phyloP scores from a whole-genome alignment of 2,113 vertebrate genomes.

The Chloebia gouldiae region DNA sequence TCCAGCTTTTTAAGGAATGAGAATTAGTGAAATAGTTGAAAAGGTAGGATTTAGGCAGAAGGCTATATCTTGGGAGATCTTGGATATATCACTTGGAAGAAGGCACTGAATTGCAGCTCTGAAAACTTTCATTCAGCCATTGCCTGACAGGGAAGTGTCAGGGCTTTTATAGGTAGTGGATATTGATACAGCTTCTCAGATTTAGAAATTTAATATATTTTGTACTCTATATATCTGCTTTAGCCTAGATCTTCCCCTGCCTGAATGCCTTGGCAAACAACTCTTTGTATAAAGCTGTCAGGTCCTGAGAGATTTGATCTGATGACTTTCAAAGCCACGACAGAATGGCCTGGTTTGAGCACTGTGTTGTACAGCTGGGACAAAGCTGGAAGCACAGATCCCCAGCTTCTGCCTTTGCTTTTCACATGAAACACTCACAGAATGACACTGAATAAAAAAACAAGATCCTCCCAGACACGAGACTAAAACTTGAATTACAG shows the following conservation, averaged over 20 bases:
- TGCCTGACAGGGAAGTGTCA: neutral
- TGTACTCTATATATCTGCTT: neutral
- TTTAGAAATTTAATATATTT: neutral
- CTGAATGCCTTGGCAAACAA: neutral
- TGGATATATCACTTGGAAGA: neutral
- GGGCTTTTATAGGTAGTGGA: neutral
- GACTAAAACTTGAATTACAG: neutral
- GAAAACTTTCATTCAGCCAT: neutral
- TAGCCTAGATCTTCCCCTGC: neutral
- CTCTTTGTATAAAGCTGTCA: neutral
- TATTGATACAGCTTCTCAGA: neutral
- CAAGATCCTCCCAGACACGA: neutral
- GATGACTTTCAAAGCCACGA: neutral
- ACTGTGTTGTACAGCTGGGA: neutral
- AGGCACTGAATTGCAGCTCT: neutral
- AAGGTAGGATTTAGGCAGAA: neutral
- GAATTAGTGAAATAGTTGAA: neutral
- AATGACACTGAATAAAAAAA: neutral
- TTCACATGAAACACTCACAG: neutral
- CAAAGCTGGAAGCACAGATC: neutral
- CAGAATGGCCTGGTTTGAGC: neutral
- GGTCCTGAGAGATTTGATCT: neutral
- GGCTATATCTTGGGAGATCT: neutral
- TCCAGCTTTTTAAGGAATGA: neutral
- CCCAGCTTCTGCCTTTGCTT: neutral